Evolutionary conservation across 2,113 vertebrate species (phyloP), one percentile per base, ranked within the genome.

Genomic region (Arizona elegans): DNA sequence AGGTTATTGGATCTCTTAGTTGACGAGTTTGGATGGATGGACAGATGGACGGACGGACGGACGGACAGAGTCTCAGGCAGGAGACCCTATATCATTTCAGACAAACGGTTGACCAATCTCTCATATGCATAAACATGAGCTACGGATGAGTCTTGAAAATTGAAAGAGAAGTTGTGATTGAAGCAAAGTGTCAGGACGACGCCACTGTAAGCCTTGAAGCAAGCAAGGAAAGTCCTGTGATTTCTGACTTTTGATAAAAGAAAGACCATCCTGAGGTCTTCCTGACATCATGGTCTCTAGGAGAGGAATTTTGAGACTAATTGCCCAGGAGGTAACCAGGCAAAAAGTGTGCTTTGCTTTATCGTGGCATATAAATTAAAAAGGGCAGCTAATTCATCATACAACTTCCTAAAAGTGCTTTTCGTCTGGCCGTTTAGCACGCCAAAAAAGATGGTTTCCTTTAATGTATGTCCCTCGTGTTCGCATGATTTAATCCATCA

Each of bases 381-480:
- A 97, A 98, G 98, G 98, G 98, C 97, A 98, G 96, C 97, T 96
- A 97, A 98, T 98, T 98, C 98, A 98, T 99, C 98, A 98, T 97
- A 98, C 97, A 98, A 99, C 98, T 98, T 99, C 98, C 98, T 98
- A 98, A 98, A 99, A 99, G 99, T 99, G 99, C 98, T 98, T 99
- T 97, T 99, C 98, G 98, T 98, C 99, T 98, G 98, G 98, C 99
- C 98, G 98, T 99, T 98, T 98, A 98, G 97, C 96, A 98, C 97
- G 98, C 98, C 98, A 98, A 97, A 96, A 58, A 94, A 97, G 97
- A 97, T 97, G 96, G 98, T 98, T 98, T 98, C 97, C 98, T 98
- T 98, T 99, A 98, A 99, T 99, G 98, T 98, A 99, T 98, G 98
- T 98, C 98, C 97, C 97, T 97, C 97, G 97, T 98, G 98, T 97